Evolutionary conservation across 2,113 vertebrate species (phyloP).

Genomic region (Cisticola juncidis): DNA sequence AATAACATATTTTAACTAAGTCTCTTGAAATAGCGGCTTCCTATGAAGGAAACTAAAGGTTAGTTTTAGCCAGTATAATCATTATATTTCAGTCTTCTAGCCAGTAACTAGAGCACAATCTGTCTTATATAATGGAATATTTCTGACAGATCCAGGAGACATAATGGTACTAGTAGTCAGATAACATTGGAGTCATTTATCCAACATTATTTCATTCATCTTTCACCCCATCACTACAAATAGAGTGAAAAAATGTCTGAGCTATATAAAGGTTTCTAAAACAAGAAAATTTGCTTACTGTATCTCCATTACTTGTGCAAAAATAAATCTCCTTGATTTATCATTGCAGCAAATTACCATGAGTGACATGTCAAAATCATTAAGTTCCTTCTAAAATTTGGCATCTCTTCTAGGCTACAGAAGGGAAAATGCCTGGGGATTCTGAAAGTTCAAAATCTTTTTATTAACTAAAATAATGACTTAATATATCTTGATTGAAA

Average conservation of each 20-base stretch:
- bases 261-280: slow-evolving; percentile 64
- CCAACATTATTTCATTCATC: slow-evolving; percentile 72
- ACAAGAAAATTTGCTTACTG: slow-evolving; percentile 60
- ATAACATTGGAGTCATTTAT: slow-evolving; percentile 68
- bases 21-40: slow-evolving; percentile 1
- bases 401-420: background rate
- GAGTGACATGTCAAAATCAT: background rate
- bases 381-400: slow-evolving; percentile 2
- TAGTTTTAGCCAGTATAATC: slow-evolving; percentile 15
- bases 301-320: slow-evolving; percentile 36
- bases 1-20: slow-evolving; percentile 26
- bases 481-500: background rate
- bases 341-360: slow-evolving; percentile 21
- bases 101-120: background rate
- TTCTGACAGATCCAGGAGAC: slow-evolving; percentile 49
- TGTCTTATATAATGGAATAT: slow-evolving; percentile 57
- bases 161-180: slow-evolving; percentile 70
- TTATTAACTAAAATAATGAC: background rate
- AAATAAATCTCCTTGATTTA: slow-evolving; percentile 31
- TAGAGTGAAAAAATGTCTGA: slow-evolving; percentile 64
- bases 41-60: background rate
- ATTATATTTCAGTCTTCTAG: background rate
- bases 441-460: background rate
- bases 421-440: background rate
- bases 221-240: slow-evolving; percentile 65